Base-by-base conservation (phyloP, 2,113 vertebrate species). In the Camelus dromedarius region DNA sequence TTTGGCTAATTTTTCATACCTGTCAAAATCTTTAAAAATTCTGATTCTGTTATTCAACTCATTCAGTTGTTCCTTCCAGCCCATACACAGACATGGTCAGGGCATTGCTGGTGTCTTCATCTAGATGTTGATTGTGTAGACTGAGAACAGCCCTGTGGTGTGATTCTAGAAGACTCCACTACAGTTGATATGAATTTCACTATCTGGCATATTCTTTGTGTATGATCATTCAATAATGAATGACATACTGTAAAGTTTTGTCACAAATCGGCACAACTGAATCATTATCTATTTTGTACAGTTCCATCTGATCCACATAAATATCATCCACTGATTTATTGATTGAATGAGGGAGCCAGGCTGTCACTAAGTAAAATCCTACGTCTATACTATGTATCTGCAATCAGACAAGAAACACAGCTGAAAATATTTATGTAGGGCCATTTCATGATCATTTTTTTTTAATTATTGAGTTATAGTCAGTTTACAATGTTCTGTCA, bases 11-110 rank as follows among this genome's bases (percentile, higher is more conserved):
- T 72, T 94, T 50, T 72, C 2, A 26, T 30, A 13, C 20, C 42
- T 67, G 16, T n/a, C 18, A 70, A 92, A 86, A 50, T 66, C 18
- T 62, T 96, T 87, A 56, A 46, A 50, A 66, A 56, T 58, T 89
- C 22, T 48, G 6, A 50, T 32, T 85, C 56, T 72, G 13, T 90
- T 60, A 69, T 56, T 89, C 16, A 60, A 7, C 2, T 54, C 22
- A 5, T 32, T 92, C 18, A 24, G 19, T 75, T 54, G 46, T 50
- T 92, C 28, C 26, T 60, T 38, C 1, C 28, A 87, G 14, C 13
- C 28, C 48, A 24, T 22, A 18, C 26, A 2, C 35, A 0, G 1
- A 28, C 1, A 6, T 48, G 18, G 22, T 5, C 79, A 60, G 1
- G 38, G 1, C 9, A 22, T 81, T 13, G 35, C 5, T 30, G 70